phyloP scores from a whole-genome alignment of 2,797 vertebrate genomes.

The Phoebastria nigripes region DNA sequence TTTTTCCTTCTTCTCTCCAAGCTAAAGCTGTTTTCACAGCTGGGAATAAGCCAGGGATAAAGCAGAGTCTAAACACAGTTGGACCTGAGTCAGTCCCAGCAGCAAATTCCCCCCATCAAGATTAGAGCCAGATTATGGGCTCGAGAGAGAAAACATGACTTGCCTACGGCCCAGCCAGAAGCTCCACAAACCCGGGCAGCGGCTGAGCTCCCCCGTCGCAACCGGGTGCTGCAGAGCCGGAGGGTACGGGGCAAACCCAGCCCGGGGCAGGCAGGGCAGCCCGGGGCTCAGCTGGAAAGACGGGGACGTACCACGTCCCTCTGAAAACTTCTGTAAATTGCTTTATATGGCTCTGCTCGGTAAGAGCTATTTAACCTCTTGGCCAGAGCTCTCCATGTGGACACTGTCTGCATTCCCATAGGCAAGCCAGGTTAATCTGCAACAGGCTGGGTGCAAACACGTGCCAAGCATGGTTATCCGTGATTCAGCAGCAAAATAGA shows the following conservation, averaged over 20 bases:
- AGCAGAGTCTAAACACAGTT: not conserved
- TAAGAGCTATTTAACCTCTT: not conserved
- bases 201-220: not conserved
- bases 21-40: not conserved
- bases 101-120: fast-evolving
- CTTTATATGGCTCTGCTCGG: not conserved
- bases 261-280: not conserved
- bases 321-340: not conserved
- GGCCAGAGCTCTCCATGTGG: not conserved
- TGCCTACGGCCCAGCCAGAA: not conserved
- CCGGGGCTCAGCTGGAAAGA: not conserved
- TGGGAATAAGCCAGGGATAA: not conserved
- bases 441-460: not conserved
- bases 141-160: not conserved
- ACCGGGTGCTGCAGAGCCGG: not conserved
- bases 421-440: not conserved
- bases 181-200: fast-evolving
- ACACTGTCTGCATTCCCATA: not conserved
- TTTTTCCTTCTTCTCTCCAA: not conserved
- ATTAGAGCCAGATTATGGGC: not conserved
- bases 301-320: fast-evolving
- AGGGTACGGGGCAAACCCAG: not conserved
- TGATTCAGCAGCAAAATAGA: not conserved
- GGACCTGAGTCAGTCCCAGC: not conserved
- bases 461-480: fast-evolving